Conservation (phyloP, 2,888 invertebrate genomes). For the Athalia rosae region DNA sequence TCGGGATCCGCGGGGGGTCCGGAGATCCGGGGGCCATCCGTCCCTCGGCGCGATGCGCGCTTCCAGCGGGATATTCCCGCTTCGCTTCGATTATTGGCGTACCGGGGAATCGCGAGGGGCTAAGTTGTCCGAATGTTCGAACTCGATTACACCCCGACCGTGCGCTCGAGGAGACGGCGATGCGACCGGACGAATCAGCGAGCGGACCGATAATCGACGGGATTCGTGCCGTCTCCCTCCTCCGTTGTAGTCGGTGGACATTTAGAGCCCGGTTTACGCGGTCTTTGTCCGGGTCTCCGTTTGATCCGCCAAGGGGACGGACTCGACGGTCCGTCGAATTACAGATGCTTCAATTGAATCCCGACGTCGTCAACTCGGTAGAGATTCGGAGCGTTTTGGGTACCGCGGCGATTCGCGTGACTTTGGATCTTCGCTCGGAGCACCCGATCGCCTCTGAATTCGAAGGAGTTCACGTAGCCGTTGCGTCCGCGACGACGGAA, state of each 20-base stretch:
- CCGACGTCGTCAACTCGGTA: not conserved
- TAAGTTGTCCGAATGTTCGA: too few relatives aligned
- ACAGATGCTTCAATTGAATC: conserved; percentile 36
- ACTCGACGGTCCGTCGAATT: conserved; percentile 40
- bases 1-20: not conserved
- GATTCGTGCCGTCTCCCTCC: not conserved
- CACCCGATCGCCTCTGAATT: not conserved
- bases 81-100: too few relatives aligned
- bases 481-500: not conserved
- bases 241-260: not conserved
- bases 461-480: not conserved
- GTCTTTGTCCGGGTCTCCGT: conserved; percentile 20
- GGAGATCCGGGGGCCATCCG: not conserved
- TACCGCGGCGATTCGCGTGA: conserved; percentile 28
- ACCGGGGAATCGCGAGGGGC: too few relatives aligned
- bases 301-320: conserved; percentile 2
- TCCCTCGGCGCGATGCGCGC: too few relatives aligned
- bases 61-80: too few relatives aligned
- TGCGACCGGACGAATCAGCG: not conserved
- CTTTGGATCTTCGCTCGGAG: conserved; percentile 6
- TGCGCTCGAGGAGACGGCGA: too few relatives aligned
- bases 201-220: not conserved
- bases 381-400: conserved; percentile 18
- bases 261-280: conserved; percentile 3
- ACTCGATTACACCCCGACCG: too few relatives aligned